Base-by-base conservation (phyloP, 2,113 vertebrate genomes). In the Andinoacara biseriatus region DNA sequence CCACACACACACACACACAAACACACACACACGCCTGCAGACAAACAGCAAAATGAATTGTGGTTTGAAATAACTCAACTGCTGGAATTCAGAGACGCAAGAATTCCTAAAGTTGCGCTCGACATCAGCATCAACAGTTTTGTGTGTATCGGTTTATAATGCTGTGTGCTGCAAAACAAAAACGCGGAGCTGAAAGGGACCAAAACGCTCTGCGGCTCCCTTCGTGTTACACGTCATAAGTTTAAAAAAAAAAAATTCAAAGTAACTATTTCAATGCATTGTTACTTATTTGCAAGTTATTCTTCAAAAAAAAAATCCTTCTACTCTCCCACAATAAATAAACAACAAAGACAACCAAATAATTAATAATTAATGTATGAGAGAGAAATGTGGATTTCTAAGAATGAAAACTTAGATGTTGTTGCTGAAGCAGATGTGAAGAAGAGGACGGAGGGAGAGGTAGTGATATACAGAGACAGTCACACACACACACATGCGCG, bases 401-500 rank as follows among this genome's bases (percentile, higher is more conserved):
- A 22, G 72, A 74, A 74, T 3, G 76, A 76, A 80, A 22, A 20
- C n/a, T 78, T 67, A 38, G 60, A 74, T 85, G 86, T 81, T 89
- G 77, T 72, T 52, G 62, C 75, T 13, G 24, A 69, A 22, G 83
- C 72, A 85, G 79, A 91, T 88, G 85, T 86, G 72, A 83, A 69
- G 57, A 18, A 85, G 81, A 89, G 85, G 83, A 85, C 89, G 81
- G 52, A 72, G 83, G 76, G 46, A 75, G 83, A 82, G 43, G 13
- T 7, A 35, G 76, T 74, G 46, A 76, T 60, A 69, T 75, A 84
- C 33, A 75, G 74, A 86, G 46, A 85, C 86, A 91, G 83, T 57
- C 35, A 91, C 85, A 90, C 83, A 86, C 81, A 91, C 84, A 90
- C 83, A 86, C 81, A 91, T 82, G 89, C 83, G 85, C 81, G 90